Percentiles rank a stretch among this genome's conserved stretches.
Evolutionary conservation across 2,797 vertebrate genomes (phyloP).

Genomic region (Brotula barbata): DNA sequence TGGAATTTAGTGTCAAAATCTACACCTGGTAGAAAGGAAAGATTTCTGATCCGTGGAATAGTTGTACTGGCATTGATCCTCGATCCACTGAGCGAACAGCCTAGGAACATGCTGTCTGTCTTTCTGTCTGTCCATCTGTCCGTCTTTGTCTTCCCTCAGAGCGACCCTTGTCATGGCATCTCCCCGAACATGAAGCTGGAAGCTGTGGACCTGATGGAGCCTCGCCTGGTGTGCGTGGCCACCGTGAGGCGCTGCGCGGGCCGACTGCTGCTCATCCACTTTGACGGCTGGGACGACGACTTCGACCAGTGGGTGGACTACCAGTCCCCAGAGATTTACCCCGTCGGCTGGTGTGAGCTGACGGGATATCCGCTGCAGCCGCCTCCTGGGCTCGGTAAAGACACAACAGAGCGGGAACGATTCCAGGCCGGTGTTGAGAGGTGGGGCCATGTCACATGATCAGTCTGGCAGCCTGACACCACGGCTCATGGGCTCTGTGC

Average conservation of each 20-base stretch:
- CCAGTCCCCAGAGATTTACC: conserved; percentile 95
- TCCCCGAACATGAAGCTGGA: conserved; percentile 91
- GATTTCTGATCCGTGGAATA: no score
- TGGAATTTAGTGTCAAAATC: no score
- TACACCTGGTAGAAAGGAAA: no score
- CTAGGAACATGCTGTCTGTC: background rate
- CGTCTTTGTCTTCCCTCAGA: conserved; percentile 70
- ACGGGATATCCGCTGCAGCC: conserved; percentile 91
- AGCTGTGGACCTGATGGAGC: conserved; percentile 97
- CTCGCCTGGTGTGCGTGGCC: conserved; percentile 93
- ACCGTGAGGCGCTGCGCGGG: conserved; percentile 87
- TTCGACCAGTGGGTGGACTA: conserved; percentile 98
- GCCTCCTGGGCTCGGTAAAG: conserved; percentile 84
- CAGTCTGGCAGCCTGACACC: no score
- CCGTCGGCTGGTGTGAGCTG: conserved; percentile 94
- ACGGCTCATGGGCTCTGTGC: no score
- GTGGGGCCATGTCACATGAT: no score
- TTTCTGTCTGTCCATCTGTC: no score
- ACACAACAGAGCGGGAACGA: no score
- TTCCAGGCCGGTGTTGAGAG: no score
- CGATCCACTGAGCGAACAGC: background rate
- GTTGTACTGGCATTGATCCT: no score
- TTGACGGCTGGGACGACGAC: conserved; percentile 94
- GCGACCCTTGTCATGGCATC: conserved; percentile 88
- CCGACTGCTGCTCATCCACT: conserved; percentile 92